These are phyloP conservation scores for Zootoca vivipara DNA, from an alignment of 2,113 vertebrate genomes.

Conservation along the genomic window DNA sequence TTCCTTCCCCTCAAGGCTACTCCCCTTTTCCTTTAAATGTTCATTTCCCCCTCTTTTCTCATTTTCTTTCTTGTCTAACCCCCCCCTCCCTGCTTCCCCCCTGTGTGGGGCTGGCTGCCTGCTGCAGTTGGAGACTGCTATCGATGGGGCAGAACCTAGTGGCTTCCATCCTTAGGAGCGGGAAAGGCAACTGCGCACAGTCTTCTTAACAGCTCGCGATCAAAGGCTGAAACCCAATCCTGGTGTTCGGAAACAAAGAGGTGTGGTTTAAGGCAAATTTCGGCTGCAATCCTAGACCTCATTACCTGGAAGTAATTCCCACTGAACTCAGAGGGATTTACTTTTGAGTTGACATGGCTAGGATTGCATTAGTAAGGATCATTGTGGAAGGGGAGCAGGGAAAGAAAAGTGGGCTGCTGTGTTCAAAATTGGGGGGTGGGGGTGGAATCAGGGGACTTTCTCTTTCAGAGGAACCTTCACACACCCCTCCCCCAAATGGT, in stretches of 20 bases:
- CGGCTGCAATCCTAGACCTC: not conserved
- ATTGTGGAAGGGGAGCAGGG: not conserved
- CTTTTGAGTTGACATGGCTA: too few species aligned
- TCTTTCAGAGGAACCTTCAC: not conserved
- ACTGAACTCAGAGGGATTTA: too few species aligned
- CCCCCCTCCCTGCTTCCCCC: slow-evolving; percentile 21
- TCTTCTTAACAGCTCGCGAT: slow-evolving; percentile 27
- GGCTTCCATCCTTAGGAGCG: slow-evolving; percentile 11
- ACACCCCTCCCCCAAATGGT: not conserved
- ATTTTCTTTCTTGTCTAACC: slow-evolving; percentile 17
- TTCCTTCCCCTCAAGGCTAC: slow-evolving; percentile 56
- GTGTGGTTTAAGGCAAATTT: slow-evolving; percentile 9
- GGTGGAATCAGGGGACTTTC: too few species aligned
- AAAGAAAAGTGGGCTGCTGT: not conserved
- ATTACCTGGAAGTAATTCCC: too few species aligned
- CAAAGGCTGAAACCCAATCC: not conserved
- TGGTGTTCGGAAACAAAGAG: not conserved
- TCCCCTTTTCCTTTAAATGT: slow-evolving; percentile 50
- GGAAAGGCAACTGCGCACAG: not conserved
- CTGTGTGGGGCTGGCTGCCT: slow-evolving; percentile 36
- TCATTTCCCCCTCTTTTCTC: slow-evolving; percentile 6
- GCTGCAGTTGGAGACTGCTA: slow-evolving; percentile 34
- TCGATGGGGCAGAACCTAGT: not conserved
- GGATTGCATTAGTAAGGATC: not conserved
- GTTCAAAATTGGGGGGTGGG: not conserved